Base-by-base conservation (phyloP, 1,140 invertebrate species). In the Tetraneura akinire region DNA sequence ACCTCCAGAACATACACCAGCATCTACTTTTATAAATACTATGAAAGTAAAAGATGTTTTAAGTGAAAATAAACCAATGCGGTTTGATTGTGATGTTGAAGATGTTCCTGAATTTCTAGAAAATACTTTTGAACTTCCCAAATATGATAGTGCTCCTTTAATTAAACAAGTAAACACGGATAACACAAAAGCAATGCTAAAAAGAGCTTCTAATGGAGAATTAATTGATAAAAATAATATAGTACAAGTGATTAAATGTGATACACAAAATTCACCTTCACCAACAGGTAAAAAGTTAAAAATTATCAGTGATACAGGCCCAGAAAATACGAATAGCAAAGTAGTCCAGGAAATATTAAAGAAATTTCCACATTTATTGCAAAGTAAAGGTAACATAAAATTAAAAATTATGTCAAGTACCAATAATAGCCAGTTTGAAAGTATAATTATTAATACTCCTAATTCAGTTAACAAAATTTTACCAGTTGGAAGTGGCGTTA, bases 301-400 rank as follows among this genome's bases (percentile, higher is more conserved):
- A 62, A 78, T 78, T 45, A 37, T 78, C 10, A 78, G 74, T 29
- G 74, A 78, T 23, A 60, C 74, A 0, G 55, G 60, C 10, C 74
- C 74, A 11, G 53, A 78, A 18, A 78, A 78, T 14, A 45, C 74
- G 0, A 78, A 94, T 86, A 92, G 92, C 13, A 94, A 93, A 87
- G 94, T 96, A 57, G 94, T 95, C 21, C 80, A 81, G 18, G 82
- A 83, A 80, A 82, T 84, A 9, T 37, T 84, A 37, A 94, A 94
- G 82, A 94, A 94, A 84, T 95, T 94, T 88, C 93, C 94, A 10
- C 92, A 95, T 85, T 87, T 96, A 53, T 91, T 94, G 0, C 94
- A 93, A 82, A 94, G 94, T 85, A 78, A 78, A 23, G 74, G 74
- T 29, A 95, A 94, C 84, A 94, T 95, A 47, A 91, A 92, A 84